Evolutionary conservation across 2,113 vertebrate species (phyloP), one percentile per base, ranked within the genome.

Genomic region (Platanista minor): DNA sequence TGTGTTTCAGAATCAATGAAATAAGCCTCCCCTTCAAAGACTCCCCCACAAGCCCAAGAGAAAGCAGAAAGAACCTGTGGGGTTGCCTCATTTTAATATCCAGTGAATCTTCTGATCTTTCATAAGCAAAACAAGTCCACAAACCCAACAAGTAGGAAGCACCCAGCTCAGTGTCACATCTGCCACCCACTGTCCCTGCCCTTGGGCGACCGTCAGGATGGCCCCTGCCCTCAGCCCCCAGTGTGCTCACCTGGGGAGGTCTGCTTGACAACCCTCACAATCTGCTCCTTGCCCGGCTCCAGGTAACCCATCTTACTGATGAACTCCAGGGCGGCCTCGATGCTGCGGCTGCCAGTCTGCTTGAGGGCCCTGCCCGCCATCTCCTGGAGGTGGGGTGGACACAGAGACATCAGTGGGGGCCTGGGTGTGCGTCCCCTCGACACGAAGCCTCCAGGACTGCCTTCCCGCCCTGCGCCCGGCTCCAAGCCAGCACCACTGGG

Each of bases 221-320:
- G 52, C 52, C 52, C 33, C 52, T 52, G 20, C n/a, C 49, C 52
- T 31, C 31, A 9, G 52, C 33, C 33, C 49, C 77, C 2, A 8
- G 33, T 7, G 1, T 1, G 36, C 98, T 98, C 97, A 99, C 99
- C 99, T 98, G 99, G 99, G 61, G 99, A 99, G 41, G 99, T 99
- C 98, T 99, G 99, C 97, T 99, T 99, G 98, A 99, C 99, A 87
- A 99, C 99, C 2, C 99, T 99, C 31, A 99, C 99, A 23, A 99
- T 99, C 98, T 99, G 99, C 91, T 99, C 99, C 27, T 99, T 99
- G 96, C 99, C 99, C 1, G 99, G 99, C 97, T 99, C 99, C 87
- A 99, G 98, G 98, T 99, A 99, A 96, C 99, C 99, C 99, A 99
- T 99, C 98, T 99, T 99, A 95, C 99, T 99, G 98, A 99, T 99